Evolutionary conservation across 2,888 invertebrate genomes (phyloP).

Genomic region (Matsumyia berberina): DNA sequence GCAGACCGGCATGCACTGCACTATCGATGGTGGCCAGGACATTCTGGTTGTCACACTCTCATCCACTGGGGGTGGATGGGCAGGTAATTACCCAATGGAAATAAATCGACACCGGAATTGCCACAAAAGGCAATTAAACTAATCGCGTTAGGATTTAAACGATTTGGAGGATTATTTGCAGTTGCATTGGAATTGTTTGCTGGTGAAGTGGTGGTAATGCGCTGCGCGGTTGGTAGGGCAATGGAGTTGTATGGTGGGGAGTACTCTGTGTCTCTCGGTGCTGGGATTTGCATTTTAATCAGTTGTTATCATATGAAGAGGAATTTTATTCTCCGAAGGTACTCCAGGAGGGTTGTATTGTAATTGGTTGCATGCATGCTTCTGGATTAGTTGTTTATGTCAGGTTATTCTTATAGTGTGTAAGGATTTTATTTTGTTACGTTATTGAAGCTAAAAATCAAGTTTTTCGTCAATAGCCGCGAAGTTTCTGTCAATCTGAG

Average conservation of each 20-base stretch:
- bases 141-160: conserved; percentile 83
- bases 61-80: conserved; percentile 58
- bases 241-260: not conserved
- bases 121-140: conserved; percentile 84
- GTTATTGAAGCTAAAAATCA: no score
- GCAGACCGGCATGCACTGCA: conserved; percentile 40
- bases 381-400: not conserved
- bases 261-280: conserved; percentile 17
- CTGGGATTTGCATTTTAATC: conserved; percentile 67
- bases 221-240: conserved; percentile 18
- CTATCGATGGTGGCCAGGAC: conserved; percentile 70
- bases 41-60: conserved; percentile 64
- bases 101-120: conserved; percentile 79
- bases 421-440: not conserved
- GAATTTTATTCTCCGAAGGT: conserved; percentile 22
- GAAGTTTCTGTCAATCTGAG: no score
- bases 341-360: conserved; percentile 12
- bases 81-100: conserved; percentile 77
- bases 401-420: not conserved
- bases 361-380: conserved; percentile 17
- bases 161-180: conserved; percentile 76
- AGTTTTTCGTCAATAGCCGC: no score
- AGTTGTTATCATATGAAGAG: conserved; percentile 44
- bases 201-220: conserved; percentile 59
- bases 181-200: conserved; percentile 68